Conservation (phyloP, 2,113 vertebrate species). For the Pandion haliaetus region DNA sequence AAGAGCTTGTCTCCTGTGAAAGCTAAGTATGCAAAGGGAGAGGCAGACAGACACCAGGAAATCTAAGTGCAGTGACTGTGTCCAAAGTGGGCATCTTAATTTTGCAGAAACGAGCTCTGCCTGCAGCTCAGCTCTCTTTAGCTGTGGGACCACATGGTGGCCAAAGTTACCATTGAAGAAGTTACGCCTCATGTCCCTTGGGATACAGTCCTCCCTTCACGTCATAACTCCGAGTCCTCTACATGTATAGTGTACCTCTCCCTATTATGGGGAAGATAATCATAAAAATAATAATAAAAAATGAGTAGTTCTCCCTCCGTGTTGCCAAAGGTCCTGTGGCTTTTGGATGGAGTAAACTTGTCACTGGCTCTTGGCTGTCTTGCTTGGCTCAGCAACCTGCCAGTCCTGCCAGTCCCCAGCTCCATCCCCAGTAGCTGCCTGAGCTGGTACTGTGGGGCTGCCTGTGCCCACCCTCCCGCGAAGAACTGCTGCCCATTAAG, state of each 20-base stretch:
- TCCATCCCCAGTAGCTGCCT: background rate
- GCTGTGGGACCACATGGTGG: background rate
- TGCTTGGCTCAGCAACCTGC: background rate
- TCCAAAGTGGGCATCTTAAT: background rate
- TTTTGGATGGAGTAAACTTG: background rate
- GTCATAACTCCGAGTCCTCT: background rate
- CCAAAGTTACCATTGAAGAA: background rate
- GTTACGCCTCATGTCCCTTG: background rate
- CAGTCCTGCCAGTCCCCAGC: background rate
- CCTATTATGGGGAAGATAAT: background rate
- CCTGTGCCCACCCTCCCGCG: fast-evolving
- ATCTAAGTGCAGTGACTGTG: background rate
- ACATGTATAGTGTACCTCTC: background rate
- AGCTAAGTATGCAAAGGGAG: background rate
- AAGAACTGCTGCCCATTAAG: background rate
- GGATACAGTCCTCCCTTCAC: background rate
- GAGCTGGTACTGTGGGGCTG: background rate
- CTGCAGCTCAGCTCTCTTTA: background rate
- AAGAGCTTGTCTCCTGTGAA: background rate
- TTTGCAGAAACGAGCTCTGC: background rate
- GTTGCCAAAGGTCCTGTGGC: background rate
- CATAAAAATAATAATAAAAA: background rate
- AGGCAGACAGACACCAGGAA: background rate
- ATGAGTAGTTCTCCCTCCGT: background rate
- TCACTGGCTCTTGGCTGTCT: fast-evolving